Evolutionary conservation across 2,888 invertebrate genomes (phyloP), one percentile per base, ranked within the genome.

Genomic region (Hydroisotoma schaefferi): DNA sequence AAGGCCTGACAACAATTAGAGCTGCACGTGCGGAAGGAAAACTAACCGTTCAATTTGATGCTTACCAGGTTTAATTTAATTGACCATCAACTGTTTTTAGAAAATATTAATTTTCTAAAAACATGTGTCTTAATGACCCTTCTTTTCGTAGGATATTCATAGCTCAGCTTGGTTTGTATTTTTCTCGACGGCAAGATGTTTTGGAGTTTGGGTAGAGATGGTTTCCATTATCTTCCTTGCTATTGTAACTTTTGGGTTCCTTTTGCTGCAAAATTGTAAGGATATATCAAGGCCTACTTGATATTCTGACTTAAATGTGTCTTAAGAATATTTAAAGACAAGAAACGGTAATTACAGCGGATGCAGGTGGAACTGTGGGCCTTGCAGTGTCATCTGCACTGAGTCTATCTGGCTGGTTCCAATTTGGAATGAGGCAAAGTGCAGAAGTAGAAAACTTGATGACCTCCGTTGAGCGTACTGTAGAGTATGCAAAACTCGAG

Each of bases 91-190:
- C 47, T 47, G 12, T 25, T 18, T 23, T 8, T 47, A 8, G 10
- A 8, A 15, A 25, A 20, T 51, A 20, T 26, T 2, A 33, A 2
- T 28, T 33, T 15, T 10, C 20, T 12, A 2, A 23, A 40, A 5
- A 43, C 6, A 29, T 46, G 20, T 37, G 8, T 23, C 23, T n/a
- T 43, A 15, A 15, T 15, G 25, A 23, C 8, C 25, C 25, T 47
- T 6, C 23, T 29, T 40, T n/a, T 18, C 46, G 0, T 77, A 87
- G 81, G 83, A 90, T 74, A 76, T 82, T 6, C 94, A 97, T 75
- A 90, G 92, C 55, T 88, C 94, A 1, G 88, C 95, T 4, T 97
- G 91, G 88, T 94, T 86, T 75, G 80, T 92, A 73, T 94, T 94
- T 77, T 85, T 97, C 55, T 84, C 90, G 0, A 87, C 90, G 2